Evolutionary conservation across 2,113 vertebrate genomes (phyloP).

Genomic region (Anguilla rostrata): DNA sequence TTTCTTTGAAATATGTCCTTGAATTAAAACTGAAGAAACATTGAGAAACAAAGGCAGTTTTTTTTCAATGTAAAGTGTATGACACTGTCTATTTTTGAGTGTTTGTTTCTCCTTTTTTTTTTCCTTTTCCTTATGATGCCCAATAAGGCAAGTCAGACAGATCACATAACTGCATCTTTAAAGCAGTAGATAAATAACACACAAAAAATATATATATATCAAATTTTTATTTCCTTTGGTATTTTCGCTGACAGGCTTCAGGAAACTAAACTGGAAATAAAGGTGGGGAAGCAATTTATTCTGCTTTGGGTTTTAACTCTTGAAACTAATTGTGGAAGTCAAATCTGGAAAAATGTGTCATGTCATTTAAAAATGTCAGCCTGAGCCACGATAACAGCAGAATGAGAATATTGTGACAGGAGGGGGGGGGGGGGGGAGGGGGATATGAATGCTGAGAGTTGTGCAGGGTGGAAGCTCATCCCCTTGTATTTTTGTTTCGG

Average conservation of each 20-base stretch:
- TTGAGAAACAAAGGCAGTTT: background rate
- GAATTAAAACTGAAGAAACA: background rate
- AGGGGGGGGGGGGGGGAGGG: too few species aligned
- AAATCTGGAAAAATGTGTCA: constrained; percentile 20
- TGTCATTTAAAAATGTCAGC: constrained; percentile 42
- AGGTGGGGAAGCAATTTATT: constrained; percentile 4
- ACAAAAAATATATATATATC: background rate
- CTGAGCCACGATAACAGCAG: constrained; percentile 48
- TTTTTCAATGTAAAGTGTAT: background rate
- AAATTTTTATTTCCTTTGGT: constrained; percentile 14
- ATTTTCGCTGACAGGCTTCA: constrained; percentile 2
- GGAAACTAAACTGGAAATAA: background rate
- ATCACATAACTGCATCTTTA: background rate
- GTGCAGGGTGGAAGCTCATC: constrained; percentile 73
- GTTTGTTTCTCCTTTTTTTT: background rate
- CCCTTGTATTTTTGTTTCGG: constrained; percentile 78
- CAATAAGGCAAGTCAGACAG: background rate
- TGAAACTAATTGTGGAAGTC: constrained; percentile 24
- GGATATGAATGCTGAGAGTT: constrained; percentile 67
- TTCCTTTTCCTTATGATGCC: background rate
- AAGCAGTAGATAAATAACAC: background rate
- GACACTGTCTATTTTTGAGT: background rate
- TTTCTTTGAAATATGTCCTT: background rate
- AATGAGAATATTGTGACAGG: constrained; percentile 63
- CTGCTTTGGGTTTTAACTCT: constrained; percentile 6